phyloP scores from a whole-genome alignment of 1,140 invertebrate genomes.

The Piezodorus guildinii region DNA sequence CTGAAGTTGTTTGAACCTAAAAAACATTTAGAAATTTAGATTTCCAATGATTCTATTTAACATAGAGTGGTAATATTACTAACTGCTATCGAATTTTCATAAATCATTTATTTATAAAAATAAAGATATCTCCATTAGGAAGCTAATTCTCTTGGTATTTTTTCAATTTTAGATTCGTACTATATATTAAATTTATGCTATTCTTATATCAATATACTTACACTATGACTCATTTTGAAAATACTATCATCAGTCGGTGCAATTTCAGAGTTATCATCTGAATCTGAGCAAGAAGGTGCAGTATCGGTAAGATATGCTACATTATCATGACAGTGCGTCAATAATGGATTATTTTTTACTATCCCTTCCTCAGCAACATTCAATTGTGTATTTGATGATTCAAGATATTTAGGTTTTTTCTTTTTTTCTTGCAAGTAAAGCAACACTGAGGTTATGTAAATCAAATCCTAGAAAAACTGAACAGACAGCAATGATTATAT shows the following conservation, averaged over 20 bases:
- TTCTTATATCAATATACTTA: not conserved
- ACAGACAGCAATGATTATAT: slow-evolving; percentile 67
- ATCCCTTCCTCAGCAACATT: slow-evolving; percentile 42
- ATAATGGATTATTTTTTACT: slow-evolving; percentile 62
- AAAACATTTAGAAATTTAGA: no score
- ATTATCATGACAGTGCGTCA: slow-evolving; percentile 33
- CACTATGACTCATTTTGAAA: not conserved
- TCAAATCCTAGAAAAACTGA: slow-evolving; percentile 64
- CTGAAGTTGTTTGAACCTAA: slow-evolving; percentile 51
- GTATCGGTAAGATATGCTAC: slow-evolving; percentile 24
- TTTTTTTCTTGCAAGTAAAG: slow-evolving; percentile 60
- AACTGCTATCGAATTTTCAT: no score
- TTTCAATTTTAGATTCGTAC: no score
- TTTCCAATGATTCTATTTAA: no score
- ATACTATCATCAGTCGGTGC: slow-evolving; percentile 30
- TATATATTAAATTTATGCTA: no score
- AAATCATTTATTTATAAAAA: no score
- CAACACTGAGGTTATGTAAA: slow-evolving; percentile 71
- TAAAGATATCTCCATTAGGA: no score
- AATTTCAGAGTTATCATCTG: slow-evolving; percentile 24
- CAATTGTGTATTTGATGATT: slow-evolving; percentile 13
- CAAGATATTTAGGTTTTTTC: slow-evolving; percentile 19
- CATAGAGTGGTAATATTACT: no score
- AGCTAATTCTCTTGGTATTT: no score
- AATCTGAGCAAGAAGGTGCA: slow-evolving; percentile 27